These are phyloP conservation scores for Falco cherrug DNA, from an alignment of 2,797 vertebrate genomes.

Conservation along the genomic window DNA sequence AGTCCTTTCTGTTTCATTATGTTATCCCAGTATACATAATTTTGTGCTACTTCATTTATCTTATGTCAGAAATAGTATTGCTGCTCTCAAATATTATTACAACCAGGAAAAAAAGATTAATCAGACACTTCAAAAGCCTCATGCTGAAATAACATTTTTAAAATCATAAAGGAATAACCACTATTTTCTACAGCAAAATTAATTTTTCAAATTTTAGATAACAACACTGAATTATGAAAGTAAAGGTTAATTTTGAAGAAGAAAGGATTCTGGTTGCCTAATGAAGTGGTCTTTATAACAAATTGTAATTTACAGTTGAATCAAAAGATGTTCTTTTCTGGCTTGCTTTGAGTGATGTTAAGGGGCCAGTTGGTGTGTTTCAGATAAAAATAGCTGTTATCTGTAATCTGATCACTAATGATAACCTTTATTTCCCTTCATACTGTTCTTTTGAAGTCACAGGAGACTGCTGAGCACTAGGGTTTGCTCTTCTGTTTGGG, in stretches of 20 bases:
- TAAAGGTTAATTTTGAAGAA: slow-evolving; percentile 27
- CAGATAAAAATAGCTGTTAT: slow-evolving; percentile 8
- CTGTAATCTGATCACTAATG: neutral
- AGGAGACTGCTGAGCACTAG: neutral
- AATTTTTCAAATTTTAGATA: neutral
- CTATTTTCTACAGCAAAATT: neutral
- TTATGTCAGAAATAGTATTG: slow-evolving; percentile 46
- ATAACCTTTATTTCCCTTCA: slow-evolving; percentile 33
- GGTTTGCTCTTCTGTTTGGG: neutral
- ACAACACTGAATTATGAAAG: neutral
- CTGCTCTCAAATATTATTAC: neutral
- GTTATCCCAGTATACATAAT: slow-evolving; percentile 30
- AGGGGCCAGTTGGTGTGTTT: neutral
- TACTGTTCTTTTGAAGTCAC: neutral
- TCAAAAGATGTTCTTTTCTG: neutral
- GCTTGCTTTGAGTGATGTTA: neutral
- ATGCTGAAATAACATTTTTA: slow-evolving; percentile 15
- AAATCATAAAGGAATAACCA: neutral
- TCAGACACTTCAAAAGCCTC: slow-evolving; percentile 26
- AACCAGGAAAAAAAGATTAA: slow-evolving; percentile 35
- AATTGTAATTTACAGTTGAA: neutral
- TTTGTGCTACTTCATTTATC: slow-evolving; percentile 36
- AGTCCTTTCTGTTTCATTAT: neutral
- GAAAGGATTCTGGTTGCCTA: slow-evolving; percentile 2
- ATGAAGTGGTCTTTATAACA: neutral